Evolutionary conservation across 2,113 vertebrate species (phyloP).

Genomic region (Alligator sinensis): DNA sequence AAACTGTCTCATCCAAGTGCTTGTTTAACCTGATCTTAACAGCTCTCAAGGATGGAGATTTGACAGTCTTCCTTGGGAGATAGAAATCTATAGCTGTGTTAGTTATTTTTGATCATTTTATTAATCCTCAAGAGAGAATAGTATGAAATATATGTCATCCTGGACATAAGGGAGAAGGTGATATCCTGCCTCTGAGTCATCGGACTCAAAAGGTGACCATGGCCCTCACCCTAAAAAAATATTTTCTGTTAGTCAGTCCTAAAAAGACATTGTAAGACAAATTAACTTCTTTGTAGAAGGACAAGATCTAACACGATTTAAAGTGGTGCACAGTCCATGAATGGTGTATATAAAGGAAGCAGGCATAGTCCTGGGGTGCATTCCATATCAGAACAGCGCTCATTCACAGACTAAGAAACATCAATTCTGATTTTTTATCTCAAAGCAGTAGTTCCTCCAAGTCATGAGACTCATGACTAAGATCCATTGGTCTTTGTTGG

Average conservation of each 20-base stretch:
- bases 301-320: neutral
- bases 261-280: neutral
- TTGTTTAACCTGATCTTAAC: too few species aligned
- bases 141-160: neutral
- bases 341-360: neutral
- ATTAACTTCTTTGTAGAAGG: neutral
- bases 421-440: neutral
- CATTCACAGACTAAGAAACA: neutral
- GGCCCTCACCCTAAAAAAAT: neutral
- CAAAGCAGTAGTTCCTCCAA: neutral
- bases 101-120: neutral
- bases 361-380: neutral
- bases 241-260: too few species aligned
- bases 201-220: neutral
- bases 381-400: neutral
- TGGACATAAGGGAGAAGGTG: neutral
- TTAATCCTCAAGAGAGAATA: neutral
- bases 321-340: neutral
- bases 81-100: neutral
- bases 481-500: neutral
- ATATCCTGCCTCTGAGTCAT: neutral
- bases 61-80: too few species aligned
- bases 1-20: too few species aligned
- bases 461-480: neutral
- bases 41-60: too few species aligned